These are phyloP conservation scores for Siphamia tubifer DNA, from an alignment of 2,113 vertebrate genomes.

Conservation along the genomic window DNA sequence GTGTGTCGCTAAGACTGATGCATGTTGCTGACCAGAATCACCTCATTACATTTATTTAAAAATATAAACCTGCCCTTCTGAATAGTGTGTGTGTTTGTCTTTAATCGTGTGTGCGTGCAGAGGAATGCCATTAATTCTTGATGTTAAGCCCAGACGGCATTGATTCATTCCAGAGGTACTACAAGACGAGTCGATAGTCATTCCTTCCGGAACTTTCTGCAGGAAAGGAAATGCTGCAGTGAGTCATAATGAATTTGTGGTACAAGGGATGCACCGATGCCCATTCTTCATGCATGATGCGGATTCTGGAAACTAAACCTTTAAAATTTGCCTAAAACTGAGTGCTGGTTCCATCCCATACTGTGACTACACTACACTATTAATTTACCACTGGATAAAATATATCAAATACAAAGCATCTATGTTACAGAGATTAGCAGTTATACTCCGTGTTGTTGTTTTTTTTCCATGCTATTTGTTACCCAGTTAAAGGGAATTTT, in stretches of 20 bases:
- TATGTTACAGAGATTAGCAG: slow-evolving; percentile 27
- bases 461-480: slow-evolving; percentile 4
- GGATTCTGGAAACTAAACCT: slow-evolving; percentile 13
- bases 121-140: slow-evolving; percentile 59
- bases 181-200: slow-evolving; percentile 56
- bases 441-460: slow-evolving; percentile 20
- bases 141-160: slow-evolving; percentile 67
- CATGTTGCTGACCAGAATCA: slow-evolving; percentile 48
- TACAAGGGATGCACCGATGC: slow-evolving; percentile 58
- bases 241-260: slow-evolving; percentile 41
- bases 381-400: slow-evolving; percentile 24
- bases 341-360: slow-evolving; percentile 27
- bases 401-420: slow-evolving; percentile 1
- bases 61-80: slow-evolving; percentile 31
- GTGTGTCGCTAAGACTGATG: slow-evolving; percentile 37
- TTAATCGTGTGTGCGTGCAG: slow-evolving; percentile 26
- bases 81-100: slow-evolving; percentile 50
- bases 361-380: slow-evolving; percentile 22
- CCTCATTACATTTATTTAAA: slow-evolving; percentile 59
- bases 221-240: slow-evolving; percentile 38
- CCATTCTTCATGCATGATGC: slow-evolving; percentile 35
- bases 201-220: slow-evolving; percentile 62
- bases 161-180: slow-evolving; percentile 67
- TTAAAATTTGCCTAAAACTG: slow-evolving; percentile 13
- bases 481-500: slow-evolving; percentile 23